Percentiles rank a stretch among this genome's conserved stretches.
phyloP scores from a whole-genome alignment of 2,113 vertebrate genomes.

The Neofelis nebulosa region DNA sequence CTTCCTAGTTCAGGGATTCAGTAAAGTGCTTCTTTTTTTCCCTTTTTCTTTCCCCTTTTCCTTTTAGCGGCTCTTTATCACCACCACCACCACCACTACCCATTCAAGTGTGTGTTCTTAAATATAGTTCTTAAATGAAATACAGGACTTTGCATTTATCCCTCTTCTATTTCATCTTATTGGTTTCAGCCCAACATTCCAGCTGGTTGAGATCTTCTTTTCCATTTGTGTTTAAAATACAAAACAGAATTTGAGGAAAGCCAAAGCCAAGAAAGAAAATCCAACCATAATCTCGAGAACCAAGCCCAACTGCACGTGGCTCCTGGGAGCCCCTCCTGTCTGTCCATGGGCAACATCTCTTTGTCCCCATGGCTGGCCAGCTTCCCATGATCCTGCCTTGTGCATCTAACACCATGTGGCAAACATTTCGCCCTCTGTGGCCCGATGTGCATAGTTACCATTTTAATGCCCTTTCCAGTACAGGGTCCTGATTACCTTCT shows the following conservation, averaged over 20 bases:
- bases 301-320: rapidly evolving
- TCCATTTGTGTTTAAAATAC: slow-evolving; percentile 66
- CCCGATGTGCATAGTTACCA: neutral
- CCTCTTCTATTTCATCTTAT: slow-evolving; percentile 49
- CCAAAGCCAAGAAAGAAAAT: slow-evolving; percentile 48
- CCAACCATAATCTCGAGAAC: neutral
- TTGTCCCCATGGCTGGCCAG: neutral
- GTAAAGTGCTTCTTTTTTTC: neutral
- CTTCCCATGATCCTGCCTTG: neutral
- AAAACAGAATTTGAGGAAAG: slow-evolving; percentile 59
- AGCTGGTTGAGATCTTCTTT: slow-evolving; percentile 69
- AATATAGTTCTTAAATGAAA: slow-evolving; percentile 66
- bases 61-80: neutral
- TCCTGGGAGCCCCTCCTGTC: neutral
- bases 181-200: slow-evolving; percentile 70
- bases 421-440: neutral
- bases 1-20: neutral
- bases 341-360: neutral
- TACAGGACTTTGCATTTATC: slow-evolving; percentile 39
- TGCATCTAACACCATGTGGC: neutral
- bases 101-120: slow-evolving; percentile 17
- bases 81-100: neutral
- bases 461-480: neutral
- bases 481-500: neutral
- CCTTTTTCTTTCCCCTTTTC: neutral